These are phyloP conservation scores for Xenotilapia longispinis DNA, from an alignment of 2,113 vertebrate species.

Conservation along the genomic window DNA sequence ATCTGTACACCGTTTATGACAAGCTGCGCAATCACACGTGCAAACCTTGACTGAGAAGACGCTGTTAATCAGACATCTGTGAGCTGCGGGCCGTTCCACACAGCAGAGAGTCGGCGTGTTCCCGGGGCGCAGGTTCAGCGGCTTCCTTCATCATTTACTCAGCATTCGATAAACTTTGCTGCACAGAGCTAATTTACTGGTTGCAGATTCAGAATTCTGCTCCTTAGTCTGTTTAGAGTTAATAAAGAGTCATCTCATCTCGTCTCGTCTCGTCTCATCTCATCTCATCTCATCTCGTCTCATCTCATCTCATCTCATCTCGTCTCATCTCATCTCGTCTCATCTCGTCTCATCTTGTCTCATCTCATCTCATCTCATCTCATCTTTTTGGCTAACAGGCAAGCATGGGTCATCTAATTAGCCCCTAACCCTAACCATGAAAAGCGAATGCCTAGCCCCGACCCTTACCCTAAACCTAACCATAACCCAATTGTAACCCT, in stretches of 20 bases:
- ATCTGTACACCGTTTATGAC: not conserved
- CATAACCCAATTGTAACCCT: not conserved
- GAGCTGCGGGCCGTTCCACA: not conserved
- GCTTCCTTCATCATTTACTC: constrained; percentile 20
- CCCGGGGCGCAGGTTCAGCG: not conserved
- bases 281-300: rapidly evolving
- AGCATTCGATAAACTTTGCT: not conserved
- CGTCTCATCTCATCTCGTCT: rapidly evolving
- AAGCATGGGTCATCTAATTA: not conserved
- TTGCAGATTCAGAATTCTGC: not conserved
- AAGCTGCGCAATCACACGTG: not conserved
- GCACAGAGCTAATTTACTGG: not conserved
- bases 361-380: rapidly evolving
- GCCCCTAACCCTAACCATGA: not conserved
- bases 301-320: rapidly evolving
- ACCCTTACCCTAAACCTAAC: not conserved
- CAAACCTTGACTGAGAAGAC: not conserved
- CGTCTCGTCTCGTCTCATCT: rapidly evolving
- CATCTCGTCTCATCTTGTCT: rapidly evolving
- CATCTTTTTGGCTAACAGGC: not conserved
- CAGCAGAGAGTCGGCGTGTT: not conserved
- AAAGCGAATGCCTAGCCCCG: not conserved
- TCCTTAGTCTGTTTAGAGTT: not conserved
- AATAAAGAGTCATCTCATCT: not conserved
- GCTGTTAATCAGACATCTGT: not conserved